Percentiles rank a stretch among this genome's conserved stretches.
Conservation (phyloP, 2,113 vertebrate species). For the Oncorhynchus mykiss region DNA sequence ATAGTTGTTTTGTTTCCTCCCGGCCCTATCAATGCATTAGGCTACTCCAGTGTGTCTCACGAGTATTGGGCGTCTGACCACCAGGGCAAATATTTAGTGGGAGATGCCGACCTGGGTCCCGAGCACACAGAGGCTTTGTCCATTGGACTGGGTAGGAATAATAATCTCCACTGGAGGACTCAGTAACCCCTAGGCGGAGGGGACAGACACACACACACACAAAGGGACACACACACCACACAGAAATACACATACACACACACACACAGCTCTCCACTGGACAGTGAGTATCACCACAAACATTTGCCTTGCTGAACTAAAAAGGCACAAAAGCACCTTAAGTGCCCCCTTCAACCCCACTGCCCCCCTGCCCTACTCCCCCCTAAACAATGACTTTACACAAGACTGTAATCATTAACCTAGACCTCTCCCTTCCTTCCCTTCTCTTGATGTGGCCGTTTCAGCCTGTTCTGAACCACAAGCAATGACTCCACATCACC, state of each 20-base stretch:
- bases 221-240: conserved; percentile 6
- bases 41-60: conserved; percentile 20
- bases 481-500: neutral
- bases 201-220: conserved; percentile 26
- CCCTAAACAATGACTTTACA: neutral
- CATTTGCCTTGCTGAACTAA: conserved; percentile 16
- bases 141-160: conserved; percentile 51
- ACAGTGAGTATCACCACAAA: conserved; percentile 10
- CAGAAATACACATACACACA: neutral
- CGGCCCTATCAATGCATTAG: conserved; percentile 16
- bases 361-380: neutral
- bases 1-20: neutral
- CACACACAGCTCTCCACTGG: conserved; percentile 14
- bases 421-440: neutral
- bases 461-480: neutral
- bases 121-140: conserved; percentile 67
- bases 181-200: conserved; percentile 35
- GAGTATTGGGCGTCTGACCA: conserved; percentile 59
- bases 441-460: neutral
- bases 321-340: conserved; percentile 15
- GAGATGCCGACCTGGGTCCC: conserved; percentile 61
- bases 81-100: conserved; percentile 66
- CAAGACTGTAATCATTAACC: neutral
- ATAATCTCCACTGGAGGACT: conserved; percentile 38
- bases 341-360: neutral